Evolutionary conservation across 23 tunicate genomes (phyloP), one percentile per base, ranked within the genome.

Genomic region (Trididemnum clinides): DNA sequence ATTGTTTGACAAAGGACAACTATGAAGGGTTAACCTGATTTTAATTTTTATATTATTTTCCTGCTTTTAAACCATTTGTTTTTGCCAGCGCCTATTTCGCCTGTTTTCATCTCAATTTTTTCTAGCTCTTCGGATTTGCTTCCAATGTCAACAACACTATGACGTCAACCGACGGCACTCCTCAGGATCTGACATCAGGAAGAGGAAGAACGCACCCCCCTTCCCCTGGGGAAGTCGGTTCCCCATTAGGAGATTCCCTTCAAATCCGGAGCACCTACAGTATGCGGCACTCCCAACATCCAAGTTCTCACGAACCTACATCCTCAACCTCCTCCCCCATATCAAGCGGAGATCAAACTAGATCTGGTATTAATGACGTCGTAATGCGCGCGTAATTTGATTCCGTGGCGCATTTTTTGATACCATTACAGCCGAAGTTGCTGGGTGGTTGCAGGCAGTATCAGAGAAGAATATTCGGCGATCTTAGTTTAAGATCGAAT

Each of bases 221-320:
- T 20, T 69, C 86, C 22, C 79, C 87, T 0, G 69, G 44, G 37
- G 87, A 71, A 1, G 80, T 37, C 27, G 37, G 31, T 4, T 83
- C 87, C 28, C 80, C 87, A 6, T 34, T 71, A 28, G 87, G 71
- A 5, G 77, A 71, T 2, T 1, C 80, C 22, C 15, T 80, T 49
- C 87, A 83, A 7, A 28, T 50, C 28, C 87, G 71, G 26, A 65
- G 59, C 2, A 4, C 79, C 2, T 59, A 62, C 33, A 50, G 50
- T 23, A 33, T 49, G 49, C 28, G 77, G 12, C 87, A 70, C 23
- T 39, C 72, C 28, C 66, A 70, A 21, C 83, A 27, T 51, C 21
- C 65, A 34, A 34, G 27, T 15, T 36, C 80, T 23, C 36, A 54
- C 28, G 37, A 51, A 25, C 37, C 34, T 15, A 32, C 34, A 4